Base-by-base conservation (phyloP, 2,797 vertebrate genomes). In the Phataginus tricuspis region DNA sequence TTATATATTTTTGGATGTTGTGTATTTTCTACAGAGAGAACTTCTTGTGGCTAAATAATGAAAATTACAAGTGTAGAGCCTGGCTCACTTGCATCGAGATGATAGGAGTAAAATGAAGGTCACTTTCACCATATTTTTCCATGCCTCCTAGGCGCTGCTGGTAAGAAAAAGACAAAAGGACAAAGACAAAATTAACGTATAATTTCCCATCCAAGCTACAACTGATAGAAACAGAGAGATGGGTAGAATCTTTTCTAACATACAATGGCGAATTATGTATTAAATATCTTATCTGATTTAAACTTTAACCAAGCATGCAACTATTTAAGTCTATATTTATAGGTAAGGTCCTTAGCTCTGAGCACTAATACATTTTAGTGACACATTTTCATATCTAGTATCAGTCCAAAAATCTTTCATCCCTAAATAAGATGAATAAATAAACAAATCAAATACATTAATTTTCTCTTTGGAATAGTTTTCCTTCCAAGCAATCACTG, bases 101-200 rank as follows among this genome's bases (percentile, higher is more conserved):
- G 98, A 97, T 98, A 96, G 79, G 97, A 98, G 94, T 96, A 98
- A 98, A 97, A 97, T 93, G 98, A 98, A 98, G 98, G 98, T 98
- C 98, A 98, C 97, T 98, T 98, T 98, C 96, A 97, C 96, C 96
- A 95, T 95, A 95, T 96, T 98, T 98, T 83, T 96, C 91, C 79
- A 90, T 98, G 97, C 98, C 97, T 98, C 49, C 4, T 95, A 98
- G 98, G 97, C 96, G 96, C 85, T 97, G 94, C 98, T 98, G 98
- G 98, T 98, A 98, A 98, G 97, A 93, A 97, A 98, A 98, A 98
- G 97, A 97, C 96, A 97, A 98, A 98, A 98, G 96, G 97, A 97
- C 97, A 98, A 94, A 98, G 82, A 1, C 27, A 97, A 98, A 98
- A 98, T 98, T 98, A 98, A 98, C 97, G 98, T 98, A 97, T 98